Conservation (phyloP, 2,797 vertebrate genomes). For the Salarias fasciatus region DNA sequence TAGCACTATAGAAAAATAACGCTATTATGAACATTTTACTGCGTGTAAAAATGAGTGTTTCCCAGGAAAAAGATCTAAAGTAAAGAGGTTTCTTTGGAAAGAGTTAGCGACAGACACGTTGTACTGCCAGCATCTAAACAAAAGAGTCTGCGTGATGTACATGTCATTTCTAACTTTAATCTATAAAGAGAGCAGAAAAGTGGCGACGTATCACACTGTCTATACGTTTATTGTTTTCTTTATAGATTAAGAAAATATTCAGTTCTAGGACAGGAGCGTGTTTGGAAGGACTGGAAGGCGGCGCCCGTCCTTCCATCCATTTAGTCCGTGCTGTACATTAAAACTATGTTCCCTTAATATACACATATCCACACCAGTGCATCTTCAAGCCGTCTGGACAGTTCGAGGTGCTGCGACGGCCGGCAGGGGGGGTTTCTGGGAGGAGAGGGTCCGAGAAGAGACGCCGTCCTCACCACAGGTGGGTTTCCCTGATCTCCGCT, state of each 20-base stretch:
- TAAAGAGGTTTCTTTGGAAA: conserved; percentile 35
- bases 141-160: conserved; percentile 30
- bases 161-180: conserved; percentile 71
- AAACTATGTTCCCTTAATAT: conserved; percentile 75
- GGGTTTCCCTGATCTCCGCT: conserved; percentile 97
- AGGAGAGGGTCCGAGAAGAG: conserved; percentile 30
- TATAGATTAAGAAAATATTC: conserved; percentile 70
- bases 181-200: conserved; percentile 79
- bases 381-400: conserved; percentile 71
- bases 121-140: conserved; percentile 36
- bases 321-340: conserved; percentile 86
- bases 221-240: conserved; percentile 74
- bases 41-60: conserved; percentile 14
- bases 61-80: conserved; percentile 13
- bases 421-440: neutral
- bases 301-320: conserved; percentile 66
- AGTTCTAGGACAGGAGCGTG: conserved; percentile 43
- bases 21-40: conserved; percentile 6
- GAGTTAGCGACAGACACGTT: conserved; percentile 15
- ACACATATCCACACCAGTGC: conserved; percentile 83
- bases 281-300: conserved; percentile 46
- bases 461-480: conserved; percentile 90
- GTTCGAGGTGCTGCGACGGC: conserved; percentile 38
- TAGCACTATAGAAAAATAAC: conserved; percentile 20
- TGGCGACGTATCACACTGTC: conserved; percentile 54